Evolutionary conservation across 2,797 vertebrate species (phyloP).

Genomic region (Allobates femoralis): DNA sequence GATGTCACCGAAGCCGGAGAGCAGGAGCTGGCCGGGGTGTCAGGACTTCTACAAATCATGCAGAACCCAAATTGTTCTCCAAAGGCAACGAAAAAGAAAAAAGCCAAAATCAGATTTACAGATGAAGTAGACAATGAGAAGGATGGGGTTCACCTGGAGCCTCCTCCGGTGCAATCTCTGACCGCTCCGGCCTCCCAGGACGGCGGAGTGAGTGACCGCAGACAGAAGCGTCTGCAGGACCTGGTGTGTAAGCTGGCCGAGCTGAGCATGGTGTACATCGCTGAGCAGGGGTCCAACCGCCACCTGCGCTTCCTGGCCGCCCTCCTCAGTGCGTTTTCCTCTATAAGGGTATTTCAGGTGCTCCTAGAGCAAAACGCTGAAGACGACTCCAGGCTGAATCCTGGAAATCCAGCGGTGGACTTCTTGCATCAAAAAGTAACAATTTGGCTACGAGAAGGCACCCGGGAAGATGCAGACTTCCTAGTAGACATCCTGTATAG

Average conservation of each 20-base stretch:
- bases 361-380: constrained; percentile 74
- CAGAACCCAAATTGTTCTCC: constrained; percentile 76
- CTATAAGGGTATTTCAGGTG: constrained; percentile 83
- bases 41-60: constrained; percentile 85
- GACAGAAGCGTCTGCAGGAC: constrained; percentile 84
- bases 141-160: constrained; percentile 57
- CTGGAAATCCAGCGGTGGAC: constrained; percentile 80
- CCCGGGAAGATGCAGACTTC: constrained; percentile 78
- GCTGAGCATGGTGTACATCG: constrained; percentile 87
- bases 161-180: constrained; percentile 66
- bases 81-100: constrained; percentile 79
- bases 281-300: constrained; percentile 84
- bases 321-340: constrained; percentile 86
- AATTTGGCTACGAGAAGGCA: constrained; percentile 85
- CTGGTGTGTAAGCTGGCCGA: constrained; percentile 89
- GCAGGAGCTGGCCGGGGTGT: constrained; percentile 81
- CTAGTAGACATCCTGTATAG: constrained; percentile 95
- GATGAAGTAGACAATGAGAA: constrained; percentile 72
- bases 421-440: constrained; percentile 87
- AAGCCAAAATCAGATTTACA: constrained; percentile 83
- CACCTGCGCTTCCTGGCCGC: constrained; percentile 91
- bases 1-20: constrained; percentile 78
- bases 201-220: constrained; percentile 60
- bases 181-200: neutral
- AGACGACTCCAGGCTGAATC: constrained; percentile 43